Percentiles rank a stretch among this genome's conserved stretches.
Conservation (phyloP, 1,140 invertebrate genomes). For the Drosophila truncata region DNA sequence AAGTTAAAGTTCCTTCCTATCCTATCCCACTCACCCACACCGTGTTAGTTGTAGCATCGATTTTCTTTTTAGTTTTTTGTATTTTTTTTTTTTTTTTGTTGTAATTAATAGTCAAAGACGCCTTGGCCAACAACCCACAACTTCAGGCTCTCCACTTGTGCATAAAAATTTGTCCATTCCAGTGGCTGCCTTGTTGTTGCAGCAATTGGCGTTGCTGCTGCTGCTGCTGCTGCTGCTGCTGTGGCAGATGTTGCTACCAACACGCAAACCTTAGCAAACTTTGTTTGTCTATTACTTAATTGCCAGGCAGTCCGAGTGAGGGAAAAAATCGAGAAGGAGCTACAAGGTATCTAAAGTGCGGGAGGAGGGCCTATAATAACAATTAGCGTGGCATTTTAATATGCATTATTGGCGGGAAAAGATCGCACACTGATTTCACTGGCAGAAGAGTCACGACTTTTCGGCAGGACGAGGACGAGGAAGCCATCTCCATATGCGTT, state of each 20-base stretch:
- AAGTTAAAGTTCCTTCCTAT: background rate
- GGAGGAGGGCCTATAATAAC: slow-evolving; percentile 62
- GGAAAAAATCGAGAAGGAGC: slow-evolving; percentile 18
- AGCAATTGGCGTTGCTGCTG: slow-evolving; percentile 19
- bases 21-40: slow-evolving; percentile 66
- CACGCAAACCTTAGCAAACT: slow-evolving; percentile 58
- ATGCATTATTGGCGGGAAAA: slow-evolving; percentile 80
- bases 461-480: slow-evolving; percentile 24
- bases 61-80: slow-evolving; percentile 28
- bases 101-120: slow-evolving; percentile 77
- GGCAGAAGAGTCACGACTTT: slow-evolving; percentile 75
- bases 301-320: slow-evolving; percentile 42
- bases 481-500: slow-evolving; percentile 62
- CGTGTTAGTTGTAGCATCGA: slow-evolving; percentile 26
- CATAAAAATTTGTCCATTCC: slow-evolving; percentile 77
- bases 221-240: slow-evolving; percentile 12
- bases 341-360: slow-evolving; percentile 8
- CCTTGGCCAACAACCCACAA: slow-evolving; percentile 46
- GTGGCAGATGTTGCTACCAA: slow-evolving; percentile 33
- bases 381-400: slow-evolving; percentile 84
- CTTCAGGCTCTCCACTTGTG: slow-evolving; percentile 50
- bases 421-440: slow-evolving; percentile 78
- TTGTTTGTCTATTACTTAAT: slow-evolving; percentile 80
- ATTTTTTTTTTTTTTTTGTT: slow-evolving; percentile 37
- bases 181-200: slow-evolving; percentile 25